Evolutionary conservation across 2,888 invertebrate species (phyloP).

Genomic region (Trissolcus brochymenae): DNA sequence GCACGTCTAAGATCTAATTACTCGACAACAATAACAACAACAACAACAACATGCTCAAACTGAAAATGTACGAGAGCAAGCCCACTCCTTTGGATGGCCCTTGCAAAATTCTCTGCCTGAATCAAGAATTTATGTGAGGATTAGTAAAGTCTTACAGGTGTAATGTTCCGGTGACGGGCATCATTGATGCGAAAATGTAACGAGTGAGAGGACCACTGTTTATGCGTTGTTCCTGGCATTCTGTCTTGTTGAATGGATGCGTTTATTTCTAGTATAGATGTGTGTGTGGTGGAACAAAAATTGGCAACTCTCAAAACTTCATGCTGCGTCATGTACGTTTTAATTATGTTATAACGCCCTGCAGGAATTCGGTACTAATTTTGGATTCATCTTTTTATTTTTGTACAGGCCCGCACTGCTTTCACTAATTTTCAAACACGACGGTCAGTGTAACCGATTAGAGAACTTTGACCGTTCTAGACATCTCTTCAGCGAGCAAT

Average conservation of each 20-base stretch:
- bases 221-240: constrained; percentile 2
- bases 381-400: neutral
- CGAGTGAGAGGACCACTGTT: constrained; percentile 1
- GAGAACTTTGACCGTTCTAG: neutral
- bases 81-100: neutral
- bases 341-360: too few relatives aligned
- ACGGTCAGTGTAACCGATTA: constrained; percentile 10
- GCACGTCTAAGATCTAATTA: too few relatives aligned
- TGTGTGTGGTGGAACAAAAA: constrained; percentile 12
- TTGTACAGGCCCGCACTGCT: constrained; percentile 8
- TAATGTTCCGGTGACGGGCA: constrained; percentile 20
- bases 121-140: neutral
- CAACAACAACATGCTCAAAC: too few relatives aligned
- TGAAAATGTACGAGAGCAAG: neutral
- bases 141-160: constrained; percentile 7
- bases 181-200: constrained; percentile 3
- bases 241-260: constrained; percentile 1
- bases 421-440: constrained; percentile 20
- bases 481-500: neutral
- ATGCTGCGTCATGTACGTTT: neutral
- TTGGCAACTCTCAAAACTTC: neutral
- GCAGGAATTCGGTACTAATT: neutral
- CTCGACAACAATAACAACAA: too few relatives aligned
- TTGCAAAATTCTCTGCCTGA: neutral
- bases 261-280: neutral